phyloP scores from a whole-genome alignment of 2,113 vertebrate species.

The Hipposideros armiger region DNA sequence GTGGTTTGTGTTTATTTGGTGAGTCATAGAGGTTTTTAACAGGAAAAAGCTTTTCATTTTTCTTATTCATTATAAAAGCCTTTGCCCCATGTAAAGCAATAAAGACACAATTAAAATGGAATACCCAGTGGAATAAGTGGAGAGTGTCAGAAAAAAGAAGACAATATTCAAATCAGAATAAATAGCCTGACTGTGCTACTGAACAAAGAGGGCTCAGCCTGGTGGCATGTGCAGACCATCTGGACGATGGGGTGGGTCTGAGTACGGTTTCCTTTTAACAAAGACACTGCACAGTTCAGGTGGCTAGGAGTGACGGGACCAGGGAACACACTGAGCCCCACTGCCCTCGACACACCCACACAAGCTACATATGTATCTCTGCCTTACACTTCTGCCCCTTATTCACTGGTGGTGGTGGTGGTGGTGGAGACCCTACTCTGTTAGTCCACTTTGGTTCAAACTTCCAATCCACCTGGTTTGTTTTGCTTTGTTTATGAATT shows the following conservation, averaged over 20 bases:
- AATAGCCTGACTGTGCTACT: neutral
- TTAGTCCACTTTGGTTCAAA: neutral
- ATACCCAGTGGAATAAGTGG: neutral
- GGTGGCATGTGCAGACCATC: neutral
- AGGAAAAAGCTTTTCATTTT: slow-evolving; percentile 59
- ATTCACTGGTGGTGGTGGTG: neutral
- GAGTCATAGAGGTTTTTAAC: slow-evolving; percentile 71
- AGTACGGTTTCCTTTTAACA: neutral
- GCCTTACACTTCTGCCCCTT: neutral
- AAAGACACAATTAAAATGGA: slow-evolving; percentile 69
- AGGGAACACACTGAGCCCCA: neutral
- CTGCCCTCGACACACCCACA: neutral
- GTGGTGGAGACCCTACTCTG: neutral
- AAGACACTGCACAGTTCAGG: neutral
- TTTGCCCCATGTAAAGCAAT: slow-evolving; percentile 61
- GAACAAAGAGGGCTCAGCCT: neutral
- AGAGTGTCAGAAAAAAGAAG: slow-evolving; percentile 21
- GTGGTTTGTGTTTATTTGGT: slow-evolving; percentile 75
- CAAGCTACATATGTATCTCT: neutral
- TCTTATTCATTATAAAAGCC: slow-evolving; percentile 65
- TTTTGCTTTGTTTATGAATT: neutral
- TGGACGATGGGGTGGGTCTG: neutral
- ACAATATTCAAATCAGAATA: slow-evolving; percentile 22
- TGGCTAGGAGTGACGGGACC: neutral
- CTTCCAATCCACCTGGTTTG: neutral